These are phyloP conservation scores for Drosophila seclusa DNA, from an alignment of 2,888 invertebrate species.

Conservation along the genomic window DNA sequence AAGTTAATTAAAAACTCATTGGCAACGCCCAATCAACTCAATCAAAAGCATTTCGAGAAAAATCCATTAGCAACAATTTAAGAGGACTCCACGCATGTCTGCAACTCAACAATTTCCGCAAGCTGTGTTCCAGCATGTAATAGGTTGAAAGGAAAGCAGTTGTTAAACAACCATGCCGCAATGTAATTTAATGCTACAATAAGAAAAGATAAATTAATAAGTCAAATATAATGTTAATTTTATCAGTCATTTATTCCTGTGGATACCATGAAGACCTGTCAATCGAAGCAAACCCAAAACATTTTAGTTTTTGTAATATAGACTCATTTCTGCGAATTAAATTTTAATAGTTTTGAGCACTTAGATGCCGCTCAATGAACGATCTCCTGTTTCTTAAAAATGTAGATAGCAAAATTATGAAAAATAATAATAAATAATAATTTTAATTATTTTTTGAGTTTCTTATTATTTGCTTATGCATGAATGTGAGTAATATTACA, in stretches of 20 bases:
- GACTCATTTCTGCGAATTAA: not conserved
- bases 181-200: no score
- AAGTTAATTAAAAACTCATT: conserved; percentile 72
- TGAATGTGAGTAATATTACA: not conserved
- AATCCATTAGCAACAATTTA: conserved; percentile 3
- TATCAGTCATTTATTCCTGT: no score
- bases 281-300: not conserved
- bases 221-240: no score
- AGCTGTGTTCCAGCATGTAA: not conserved
- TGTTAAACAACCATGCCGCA: no score
- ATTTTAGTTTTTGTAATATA: not conserved
- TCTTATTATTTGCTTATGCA: not conserved
- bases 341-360: not conserved
- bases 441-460: not conserved
- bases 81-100: conserved; percentile 14
- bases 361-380: not conserved
- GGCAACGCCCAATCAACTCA: conserved; percentile 9
- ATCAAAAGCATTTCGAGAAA: conserved; percentile 38
- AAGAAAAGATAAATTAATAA: no score
- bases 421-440: no score
- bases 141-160: conserved; percentile 1
- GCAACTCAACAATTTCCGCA: no score
- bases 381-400: not conserved
- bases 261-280: not conserved
- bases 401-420: not conserved